Evolutionary conservation across 2,113 vertebrate genomes (phyloP).

Genomic region (Megaceryle maxima): DNA sequence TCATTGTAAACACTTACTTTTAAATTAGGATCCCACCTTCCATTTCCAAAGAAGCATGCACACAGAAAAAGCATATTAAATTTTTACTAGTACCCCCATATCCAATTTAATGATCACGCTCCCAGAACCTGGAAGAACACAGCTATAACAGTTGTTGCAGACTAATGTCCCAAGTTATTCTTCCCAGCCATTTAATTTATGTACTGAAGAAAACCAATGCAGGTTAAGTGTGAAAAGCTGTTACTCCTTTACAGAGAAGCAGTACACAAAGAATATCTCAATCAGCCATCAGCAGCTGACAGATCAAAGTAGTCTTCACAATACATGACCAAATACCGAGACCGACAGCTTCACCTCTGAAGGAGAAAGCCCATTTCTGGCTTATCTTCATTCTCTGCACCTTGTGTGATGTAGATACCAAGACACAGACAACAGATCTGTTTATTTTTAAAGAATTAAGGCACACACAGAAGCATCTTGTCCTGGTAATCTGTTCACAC

Average conservation of each 20-base stretch:
- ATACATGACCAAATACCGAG: not conserved
- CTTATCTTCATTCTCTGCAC: not conserved
- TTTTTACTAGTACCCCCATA: not conserved
- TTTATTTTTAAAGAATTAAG: not conserved
- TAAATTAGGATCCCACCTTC: conserved; percentile 6
- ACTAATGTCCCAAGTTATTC: conserved; percentile 12
- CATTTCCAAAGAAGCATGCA: not conserved
- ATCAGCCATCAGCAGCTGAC: not conserved
- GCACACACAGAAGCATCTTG: not conserved
- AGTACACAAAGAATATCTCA: not conserved
- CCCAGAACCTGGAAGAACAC: conserved; percentile 36
- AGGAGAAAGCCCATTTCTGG: not conserved
- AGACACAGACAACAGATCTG: not conserved
- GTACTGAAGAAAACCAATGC: conserved; percentile 31
- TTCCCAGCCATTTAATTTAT: conserved; percentile 33
- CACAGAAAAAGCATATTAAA: not conserved
- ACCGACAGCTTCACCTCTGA: not conserved
- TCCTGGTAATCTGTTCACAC: not conserved
- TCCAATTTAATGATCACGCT: conserved; percentile 28
- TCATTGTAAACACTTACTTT: not conserved
- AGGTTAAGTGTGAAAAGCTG: conserved; percentile 34
- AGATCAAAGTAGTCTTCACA: not conserved
- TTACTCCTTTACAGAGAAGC: conserved; percentile 43
- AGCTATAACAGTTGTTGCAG: not conserved
- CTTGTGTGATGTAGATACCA: not conserved